Evolutionary conservation across 2,797 vertebrate genomes (phyloP).

Genomic region (Danio tinwini): DNA sequence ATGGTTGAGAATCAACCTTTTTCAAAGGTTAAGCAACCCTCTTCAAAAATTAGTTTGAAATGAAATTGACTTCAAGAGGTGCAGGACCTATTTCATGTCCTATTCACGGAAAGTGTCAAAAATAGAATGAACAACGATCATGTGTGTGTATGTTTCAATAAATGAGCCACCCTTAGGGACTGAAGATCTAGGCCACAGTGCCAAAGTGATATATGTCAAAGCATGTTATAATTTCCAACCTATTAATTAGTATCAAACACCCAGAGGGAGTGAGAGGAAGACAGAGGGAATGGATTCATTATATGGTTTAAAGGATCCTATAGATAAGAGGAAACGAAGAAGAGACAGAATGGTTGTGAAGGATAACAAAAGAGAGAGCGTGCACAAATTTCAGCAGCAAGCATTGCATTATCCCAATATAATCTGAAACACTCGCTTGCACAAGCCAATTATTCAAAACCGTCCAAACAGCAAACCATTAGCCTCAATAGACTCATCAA

Average conservation of each 20-base stretch:
- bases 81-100: conserved; percentile 17
- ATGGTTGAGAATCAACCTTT: background rate
- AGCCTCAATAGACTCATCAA: conserved; percentile 35
- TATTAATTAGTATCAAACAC: conserved; percentile 57
- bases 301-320: conserved; percentile 40
- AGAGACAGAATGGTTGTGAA: conserved; percentile 26
- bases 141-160: conserved; percentile 33
- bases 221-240: conserved; percentile 56
- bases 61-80: background rate
- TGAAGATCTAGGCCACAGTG: conserved; percentile 51
- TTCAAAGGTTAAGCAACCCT: background rate
- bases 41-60: conserved; percentile 19
- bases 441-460: conserved; percentile 56
- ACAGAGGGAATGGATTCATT: conserved; percentile 26
- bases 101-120: conserved; percentile 30
- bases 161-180: conserved; percentile 47
- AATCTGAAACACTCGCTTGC: conserved; percentile 50
- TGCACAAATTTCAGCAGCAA: conserved; percentile 4
- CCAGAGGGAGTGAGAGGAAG: conserved; percentile 25
- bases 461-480: conserved; percentile 41
- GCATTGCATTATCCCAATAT: conserved; percentile 36
- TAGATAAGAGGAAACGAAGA: conserved; percentile 17
- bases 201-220: conserved; percentile 55
- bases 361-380: conserved; percentile 4
- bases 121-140: conserved; percentile 44